These are phyloP conservation scores for Mustela lutreola DNA, from an alignment of 2,113 vertebrate species.

Conservation along the genomic window DNA sequence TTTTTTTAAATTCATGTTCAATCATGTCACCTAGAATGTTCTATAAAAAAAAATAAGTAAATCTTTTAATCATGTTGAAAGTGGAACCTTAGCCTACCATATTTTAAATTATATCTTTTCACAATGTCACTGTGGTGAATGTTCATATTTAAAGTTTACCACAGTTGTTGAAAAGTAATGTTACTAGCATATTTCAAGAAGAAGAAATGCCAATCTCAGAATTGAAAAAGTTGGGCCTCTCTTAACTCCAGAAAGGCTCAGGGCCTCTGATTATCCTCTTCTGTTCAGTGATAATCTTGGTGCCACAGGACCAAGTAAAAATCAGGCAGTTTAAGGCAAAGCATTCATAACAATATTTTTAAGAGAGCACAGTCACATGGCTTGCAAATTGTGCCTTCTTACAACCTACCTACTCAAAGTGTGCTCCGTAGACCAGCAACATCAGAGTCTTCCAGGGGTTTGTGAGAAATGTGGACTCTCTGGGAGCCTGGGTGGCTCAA, in stretches of 20 bases:
- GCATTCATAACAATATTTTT: neutral
- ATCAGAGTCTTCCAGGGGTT: neutral
- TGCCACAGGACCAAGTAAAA: neutral
- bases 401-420: neutral
- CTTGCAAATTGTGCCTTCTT: neutral
- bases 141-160: neutral
- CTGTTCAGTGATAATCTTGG: neutral
- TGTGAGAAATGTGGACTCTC: neutral
- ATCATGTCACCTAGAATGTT: neutral
- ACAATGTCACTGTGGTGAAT: neutral
- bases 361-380: neutral
- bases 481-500: neutral
- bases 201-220: neutral
- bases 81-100: neutral
- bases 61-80: neutral
- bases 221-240: neutral
- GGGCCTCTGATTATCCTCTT: neutral
- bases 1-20: neutral
- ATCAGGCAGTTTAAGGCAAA: neutral
- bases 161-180: neutral
- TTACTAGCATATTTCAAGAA: neutral
- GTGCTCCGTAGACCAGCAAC: neutral
- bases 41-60: neutral
- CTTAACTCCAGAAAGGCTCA: neutral
- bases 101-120: slow-evolving; percentile 1